Evolutionary conservation across 2,113 vertebrate genomes (phyloP), one percentile per base, ranked within the genome.

Genomic region (Bubo blakistoni): DNA sequence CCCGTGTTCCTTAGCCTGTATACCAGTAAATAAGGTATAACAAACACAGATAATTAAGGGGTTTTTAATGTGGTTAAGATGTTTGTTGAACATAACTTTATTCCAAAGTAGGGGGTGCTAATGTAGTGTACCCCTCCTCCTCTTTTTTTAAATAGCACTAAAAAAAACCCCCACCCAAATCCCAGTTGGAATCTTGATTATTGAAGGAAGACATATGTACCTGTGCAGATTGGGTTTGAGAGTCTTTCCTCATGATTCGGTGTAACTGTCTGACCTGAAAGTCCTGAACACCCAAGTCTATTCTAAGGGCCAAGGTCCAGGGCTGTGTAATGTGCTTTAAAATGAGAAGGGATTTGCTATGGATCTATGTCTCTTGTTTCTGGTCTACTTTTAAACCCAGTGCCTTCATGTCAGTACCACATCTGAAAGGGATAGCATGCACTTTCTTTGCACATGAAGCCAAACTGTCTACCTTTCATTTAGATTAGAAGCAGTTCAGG

Each of bases 171-270:
- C 40, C 40, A 1, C 12, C 32, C 7, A 52, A 44, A 61, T 88
- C 6, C 5, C 27, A 16, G 0, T 4, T 61, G 24, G 17, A 78
- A 55, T 85, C 25, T 32, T 38, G 32, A 15, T 77, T 59, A 17
- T 42, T 42, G 47, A 80, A 17, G 1, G 1, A 71, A 71, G 62
- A 19, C 15, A 27, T 40, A 14, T 0, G 2, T 63, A n/a, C 16
- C 32, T 72, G 1, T 55, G 47, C 25, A 46, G 25, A 77, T 27
- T 30, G 11, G 8, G 5, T 65, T 51, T 81, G 42, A 14, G 65
- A 86, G 22, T 80, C 11, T 36, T 86, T 65, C 44, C 8, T 86
- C 10, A 4, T 0, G 1, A 19, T 81, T 76, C 17, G 13, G 10
- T 59, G 34, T 57, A 34, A 61, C 40, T 78, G 42, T 58, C 47